Percentiles rank a stretch among this genome's conserved stretches.
These are phyloP conservation scores for Acomys russatus DNA, from an alignment of 2,797 vertebrate genomes.

Conservation along the genomic window DNA sequence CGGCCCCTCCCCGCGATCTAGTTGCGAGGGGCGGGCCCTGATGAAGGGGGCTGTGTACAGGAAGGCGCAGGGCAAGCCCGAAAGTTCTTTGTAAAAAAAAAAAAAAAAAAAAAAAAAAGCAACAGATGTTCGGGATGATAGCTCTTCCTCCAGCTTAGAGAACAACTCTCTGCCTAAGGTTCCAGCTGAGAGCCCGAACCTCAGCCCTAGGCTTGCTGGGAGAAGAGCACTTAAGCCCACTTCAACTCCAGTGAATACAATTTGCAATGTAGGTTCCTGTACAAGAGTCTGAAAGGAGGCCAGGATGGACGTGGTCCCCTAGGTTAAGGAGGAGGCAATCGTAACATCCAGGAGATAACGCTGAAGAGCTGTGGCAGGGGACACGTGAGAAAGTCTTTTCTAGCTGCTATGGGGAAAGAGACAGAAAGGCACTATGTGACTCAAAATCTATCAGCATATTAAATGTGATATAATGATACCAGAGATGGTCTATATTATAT, in stretches of 20 bases:
- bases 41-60: not conserved
- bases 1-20: slow-evolving; percentile 71
- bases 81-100: slow-evolving; percentile 71
- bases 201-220: not conserved
- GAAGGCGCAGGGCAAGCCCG: not conserved
- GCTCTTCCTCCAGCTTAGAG: not conserved
- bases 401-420: not conserved
- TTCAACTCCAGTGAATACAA: not conserved
- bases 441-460: not conserved
- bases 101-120: slow-evolving; percentile 61
- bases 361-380: not conserved
- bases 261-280: not conserved
- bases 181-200: not conserved
- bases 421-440: not conserved
- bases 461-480: not conserved
- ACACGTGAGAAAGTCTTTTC: too few relatives aligned
- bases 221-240: not conserved
- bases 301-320: not conserved
- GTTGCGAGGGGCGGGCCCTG: slow-evolving; percentile 65
- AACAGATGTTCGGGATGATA: slow-evolving; percentile 80
- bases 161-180: not conserved
- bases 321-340: not conserved
- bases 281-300: not conserved
- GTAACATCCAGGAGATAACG: not conserved
- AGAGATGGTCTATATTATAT: not conserved